These are phyloP conservation scores for Danio aesculapii DNA, from an alignment of 2,797 vertebrate species.

Conservation along the genomic window DNA sequence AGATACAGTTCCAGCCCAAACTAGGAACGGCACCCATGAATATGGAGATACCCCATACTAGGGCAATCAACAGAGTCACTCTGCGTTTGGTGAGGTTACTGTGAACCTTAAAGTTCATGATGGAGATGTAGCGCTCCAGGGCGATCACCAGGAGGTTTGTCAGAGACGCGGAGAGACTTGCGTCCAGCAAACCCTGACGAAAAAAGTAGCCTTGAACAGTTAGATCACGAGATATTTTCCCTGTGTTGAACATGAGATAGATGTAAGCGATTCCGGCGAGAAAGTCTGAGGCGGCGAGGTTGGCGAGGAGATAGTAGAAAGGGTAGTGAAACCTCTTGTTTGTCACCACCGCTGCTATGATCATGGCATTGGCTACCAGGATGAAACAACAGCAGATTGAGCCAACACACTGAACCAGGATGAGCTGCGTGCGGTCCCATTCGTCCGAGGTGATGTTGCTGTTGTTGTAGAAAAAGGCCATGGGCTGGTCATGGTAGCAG, in stretches of 20 bases:
- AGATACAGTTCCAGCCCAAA: constrained; percentile 97
- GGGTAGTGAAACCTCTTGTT: constrained; percentile 96
- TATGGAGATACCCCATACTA: constrained; percentile 92
- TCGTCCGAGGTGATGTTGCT: constrained; percentile 78
- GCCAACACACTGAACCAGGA: constrained; percentile 87
- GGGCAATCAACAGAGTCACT: constrained; percentile 90
- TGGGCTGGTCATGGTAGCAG: constrained; percentile 87
- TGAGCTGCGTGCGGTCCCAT: constrained; percentile 81
- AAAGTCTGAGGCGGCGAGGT: constrained; percentile 95
- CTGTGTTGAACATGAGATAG: constrained; percentile 97
- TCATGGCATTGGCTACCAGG: constrained; percentile 91
- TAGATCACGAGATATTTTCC: constrained; percentile 81
- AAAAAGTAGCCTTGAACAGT: constrained; percentile 91
- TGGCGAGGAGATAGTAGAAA: constrained; percentile 95
- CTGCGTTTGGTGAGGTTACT: constrained; percentile 94
- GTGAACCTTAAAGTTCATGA: constrained; percentile 93
- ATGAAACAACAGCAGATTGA: constrained; percentile 94
- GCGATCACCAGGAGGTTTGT: constrained; percentile 93
- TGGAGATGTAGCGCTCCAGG: constrained; percentile 93
- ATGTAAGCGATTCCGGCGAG: constrained; percentile 96
- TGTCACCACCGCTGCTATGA: constrained; percentile 92
- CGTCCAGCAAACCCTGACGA: constrained; percentile 93
- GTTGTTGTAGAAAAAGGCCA: constrained; percentile 93
- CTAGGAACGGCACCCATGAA: constrained; percentile 95
- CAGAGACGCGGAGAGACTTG: constrained; percentile 93